Percentiles rank a stretch among this genome's conserved stretches.
Conservation (phyloP, 2,888 invertebrate species). For the Nomada hirtipes region DNA sequence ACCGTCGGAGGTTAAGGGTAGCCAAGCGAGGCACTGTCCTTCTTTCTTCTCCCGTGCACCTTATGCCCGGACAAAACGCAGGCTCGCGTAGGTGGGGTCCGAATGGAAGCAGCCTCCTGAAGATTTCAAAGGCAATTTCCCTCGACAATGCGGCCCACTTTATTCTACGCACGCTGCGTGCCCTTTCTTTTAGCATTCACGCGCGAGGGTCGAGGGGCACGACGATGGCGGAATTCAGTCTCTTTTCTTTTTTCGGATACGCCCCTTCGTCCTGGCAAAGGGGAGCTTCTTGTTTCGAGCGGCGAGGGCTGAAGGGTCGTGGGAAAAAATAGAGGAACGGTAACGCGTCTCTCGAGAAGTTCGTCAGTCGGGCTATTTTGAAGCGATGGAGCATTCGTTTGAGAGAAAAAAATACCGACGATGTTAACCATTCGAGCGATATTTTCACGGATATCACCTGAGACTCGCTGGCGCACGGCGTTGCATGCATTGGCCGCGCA, state of each 20-base stretch:
- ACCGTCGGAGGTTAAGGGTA: slow-evolving; percentile 44
- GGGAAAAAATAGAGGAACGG: background rate
- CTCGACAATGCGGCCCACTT: slow-evolving; percentile 63
- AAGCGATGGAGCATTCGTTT: no score
- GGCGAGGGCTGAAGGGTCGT: slow-evolving; percentile 4
- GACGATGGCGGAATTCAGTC: slow-evolving; percentile 26
- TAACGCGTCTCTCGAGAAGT: no score
- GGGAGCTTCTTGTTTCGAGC: slow-evolving; percentile 7
- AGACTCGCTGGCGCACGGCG: no score
- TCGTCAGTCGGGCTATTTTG: no score
- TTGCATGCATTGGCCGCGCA: no score
- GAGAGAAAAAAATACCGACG: no score
- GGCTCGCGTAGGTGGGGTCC: slow-evolving; percentile 23
- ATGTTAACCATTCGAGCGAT: no score
- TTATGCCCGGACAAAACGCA: slow-evolving; percentile 30
- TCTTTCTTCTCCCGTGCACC: slow-evolving; percentile 13
- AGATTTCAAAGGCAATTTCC: slow-evolving; percentile 70
- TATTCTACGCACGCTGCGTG: slow-evolving; percentile 58
- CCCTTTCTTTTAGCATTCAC: slow-evolving; percentile 58
- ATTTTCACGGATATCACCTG: no score
- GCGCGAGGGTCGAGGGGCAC: slow-evolving; percentile 35
- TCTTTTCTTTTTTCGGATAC: slow-evolving; percentile 33
- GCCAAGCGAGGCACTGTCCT: slow-evolving; percentile 15
- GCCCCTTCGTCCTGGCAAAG: slow-evolving; percentile 43
- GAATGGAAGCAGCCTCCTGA: slow-evolving; percentile 63